phyloP scores from a whole-genome alignment of 2,888 invertebrate species.

The Mylabris sibirica region DNA sequence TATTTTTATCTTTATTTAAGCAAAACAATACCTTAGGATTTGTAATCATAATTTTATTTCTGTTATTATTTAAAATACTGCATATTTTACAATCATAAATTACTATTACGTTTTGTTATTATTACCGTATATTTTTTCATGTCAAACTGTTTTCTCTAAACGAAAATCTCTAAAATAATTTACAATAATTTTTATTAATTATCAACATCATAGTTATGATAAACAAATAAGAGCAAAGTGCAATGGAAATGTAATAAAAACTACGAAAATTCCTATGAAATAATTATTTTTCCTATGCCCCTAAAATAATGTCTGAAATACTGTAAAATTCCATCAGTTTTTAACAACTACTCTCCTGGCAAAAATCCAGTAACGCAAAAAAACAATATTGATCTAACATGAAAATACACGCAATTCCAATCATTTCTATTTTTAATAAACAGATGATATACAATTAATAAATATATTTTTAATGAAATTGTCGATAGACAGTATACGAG shows the following conservation, averaged over 20 bases:
- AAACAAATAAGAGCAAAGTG: not conserved
- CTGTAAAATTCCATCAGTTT: slow-evolving; percentile 6
- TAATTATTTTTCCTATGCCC: not conserved
- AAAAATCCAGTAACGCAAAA: not conserved
- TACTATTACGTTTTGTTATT: not conserved
- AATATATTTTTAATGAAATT: not conserved
- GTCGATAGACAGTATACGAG: too few species aligned
- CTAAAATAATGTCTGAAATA: not conserved
- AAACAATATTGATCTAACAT: not conserved
- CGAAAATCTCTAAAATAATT: not conserved
- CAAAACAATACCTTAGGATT: not conserved
- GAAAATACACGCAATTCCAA: not conserved
- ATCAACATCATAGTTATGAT: not conserved
- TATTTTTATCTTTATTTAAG: too few species aligned
- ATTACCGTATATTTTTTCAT: not conserved
- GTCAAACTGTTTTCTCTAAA: not conserved
- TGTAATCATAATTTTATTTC: not conserved
- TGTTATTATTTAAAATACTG: not conserved
- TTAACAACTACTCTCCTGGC: not conserved
- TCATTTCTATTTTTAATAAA: slow-evolving; percentile 1
- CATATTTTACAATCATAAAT: not conserved
- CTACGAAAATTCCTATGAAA: not conserved
- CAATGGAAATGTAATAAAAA: not conserved
- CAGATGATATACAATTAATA: not conserved
- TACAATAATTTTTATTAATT: not conserved